phyloP scores from a whole-genome alignment of 2,888 invertebrate genomes.

The Diachrysia chrysitis region DNA sequence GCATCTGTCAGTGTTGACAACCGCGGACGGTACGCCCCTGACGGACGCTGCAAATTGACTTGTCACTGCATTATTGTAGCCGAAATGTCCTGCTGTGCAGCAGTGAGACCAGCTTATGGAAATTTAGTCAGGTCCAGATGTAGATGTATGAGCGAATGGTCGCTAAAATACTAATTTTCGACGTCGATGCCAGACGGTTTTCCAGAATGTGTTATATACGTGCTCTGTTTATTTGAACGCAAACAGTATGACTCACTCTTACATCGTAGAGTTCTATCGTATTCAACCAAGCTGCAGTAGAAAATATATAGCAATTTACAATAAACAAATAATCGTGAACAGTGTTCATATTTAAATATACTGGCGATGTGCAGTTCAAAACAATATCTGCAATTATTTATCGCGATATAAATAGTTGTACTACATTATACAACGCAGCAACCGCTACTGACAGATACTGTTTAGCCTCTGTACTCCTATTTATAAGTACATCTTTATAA shows the following conservation, averaged over 20 bases:
- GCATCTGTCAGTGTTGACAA: slow-evolving; percentile 54
- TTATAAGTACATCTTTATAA: slow-evolving; percentile 20
- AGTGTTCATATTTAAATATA: slow-evolving; percentile 8
- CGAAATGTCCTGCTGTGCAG: slow-evolving; percentile 59
- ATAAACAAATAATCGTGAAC: slow-evolving; percentile 2
- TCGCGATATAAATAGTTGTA: background rate
- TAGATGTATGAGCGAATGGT: slow-evolving; percentile 30
- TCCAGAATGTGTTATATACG: slow-evolving; percentile 30
- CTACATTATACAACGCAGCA: background rate
- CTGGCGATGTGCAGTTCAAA: background rate
- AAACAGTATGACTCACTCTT: background rate
- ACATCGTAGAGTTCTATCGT: background rate
- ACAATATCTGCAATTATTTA: background rate
- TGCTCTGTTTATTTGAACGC: slow-evolving; percentile 17
- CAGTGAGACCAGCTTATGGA: slow-evolving; percentile 26
- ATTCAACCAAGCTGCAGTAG: background rate
- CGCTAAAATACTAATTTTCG: slow-evolving; percentile 28
- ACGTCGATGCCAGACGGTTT: slow-evolving; percentile 4
- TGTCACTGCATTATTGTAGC: slow-evolving; percentile 67
- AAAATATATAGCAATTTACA: background rate
- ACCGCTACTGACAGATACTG: background rate
- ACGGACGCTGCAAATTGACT: slow-evolving; percentile 69
- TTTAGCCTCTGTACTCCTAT: no score
- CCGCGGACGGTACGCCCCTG: slow-evolving; percentile 50
- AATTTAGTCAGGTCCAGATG: slow-evolving; percentile 33